Percentiles rank a stretch among this genome's conserved stretches.
Conservation (phyloP, 2,888 invertebrate species). For the Tetramorium bicarinatum region DNA sequence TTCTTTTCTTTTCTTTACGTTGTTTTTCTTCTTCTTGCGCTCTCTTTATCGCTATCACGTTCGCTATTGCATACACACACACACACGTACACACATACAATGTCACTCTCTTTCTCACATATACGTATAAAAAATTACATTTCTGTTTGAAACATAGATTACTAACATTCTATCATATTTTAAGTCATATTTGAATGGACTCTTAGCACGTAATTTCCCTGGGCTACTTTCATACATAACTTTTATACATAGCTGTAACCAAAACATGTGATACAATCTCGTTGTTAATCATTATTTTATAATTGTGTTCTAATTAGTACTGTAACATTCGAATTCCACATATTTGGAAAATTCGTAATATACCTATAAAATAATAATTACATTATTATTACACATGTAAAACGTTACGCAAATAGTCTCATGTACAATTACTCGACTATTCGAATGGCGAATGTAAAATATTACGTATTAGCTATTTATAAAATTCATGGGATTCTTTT, state of each 20-base stretch:
- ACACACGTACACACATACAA: background rate
- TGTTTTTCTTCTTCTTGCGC: slow-evolving; percentile 20
- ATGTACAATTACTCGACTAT: slow-evolving; percentile 27
- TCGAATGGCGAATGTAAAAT: slow-evolving; percentile 20
- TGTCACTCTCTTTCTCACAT: background rate
- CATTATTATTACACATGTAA: slow-evolving; percentile 41
- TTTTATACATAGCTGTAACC: slow-evolving; percentile 16
- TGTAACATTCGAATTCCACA: slow-evolving; percentile 8
- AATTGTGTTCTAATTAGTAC: slow-evolving; percentile 3
- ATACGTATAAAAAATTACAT: slow-evolving; percentile 63
- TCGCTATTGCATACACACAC: too few relatives aligned
- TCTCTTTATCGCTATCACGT: slow-evolving; percentile 19
- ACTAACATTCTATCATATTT: slow-evolving; percentile 31
- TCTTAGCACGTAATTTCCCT: slow-evolving; percentile 11
- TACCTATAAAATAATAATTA: slow-evolving; percentile 41
- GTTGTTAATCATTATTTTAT: slow-evolving; percentile 11
- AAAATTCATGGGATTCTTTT: slow-evolving; percentile 15
- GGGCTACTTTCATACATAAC: background rate
- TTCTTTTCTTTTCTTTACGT: slow-evolving; percentile 20
- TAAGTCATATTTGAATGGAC: slow-evolving; percentile 4
- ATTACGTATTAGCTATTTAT: slow-evolving; percentile 31
- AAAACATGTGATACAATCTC: slow-evolving; percentile 22
- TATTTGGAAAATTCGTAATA: slow-evolving; percentile 2
- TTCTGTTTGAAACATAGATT: slow-evolving; percentile 49
- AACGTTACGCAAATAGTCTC: slow-evolving; percentile 40